Base-by-base conservation (phyloP, 2,888 invertebrate genomes). In the Ectemnius lituratus region DNA sequence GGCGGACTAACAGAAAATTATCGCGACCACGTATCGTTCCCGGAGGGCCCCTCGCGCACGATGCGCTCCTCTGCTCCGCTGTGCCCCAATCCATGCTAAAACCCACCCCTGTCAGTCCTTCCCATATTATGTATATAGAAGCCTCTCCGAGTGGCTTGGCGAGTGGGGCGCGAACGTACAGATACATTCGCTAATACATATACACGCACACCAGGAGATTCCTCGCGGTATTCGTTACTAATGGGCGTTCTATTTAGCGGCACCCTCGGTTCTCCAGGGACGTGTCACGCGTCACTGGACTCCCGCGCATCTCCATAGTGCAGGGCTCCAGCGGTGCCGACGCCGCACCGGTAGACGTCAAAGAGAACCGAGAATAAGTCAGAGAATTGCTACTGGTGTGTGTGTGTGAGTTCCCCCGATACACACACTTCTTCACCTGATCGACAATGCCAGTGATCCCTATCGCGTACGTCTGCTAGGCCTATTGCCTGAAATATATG, bases 241-340 rank as follows among this genome's bases (percentile, higher is more conserved):
- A 88, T 88, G 88, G 88, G 80, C 85, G 83, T 87, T 87, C 87
- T 87, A 88, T 88, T 88, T 88, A 88, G 85, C 88, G 78, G 79
- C 83, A 82, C 86, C 83, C 78, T 80, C 74, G 76, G 75, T 71
- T 79, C 88, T 83, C 88, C 68, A 80, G 88, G 86, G 88, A 88
- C 84, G 81, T 78, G 86, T 87, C 87, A 86, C 85, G 85, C 87
- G 85, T 88, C 85, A 84, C 79, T 82, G 81, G 67, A 11, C 52
- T 69, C 78, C 70, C 68, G 60, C 62, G 67, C 69, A 62, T 72
- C 67, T 76, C 80, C 57, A 74, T 83, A 75, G 71, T 76, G 76
- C 73, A 37, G 37, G 37, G 37, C 8, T 37, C 56, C 71, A 67
- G 67, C 77, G 62, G 62, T 64, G 69, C 70, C 59, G 71, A 72